Conservation (phyloP, 2,113 vertebrate genomes). For the Notiomystis cincta region DNA sequence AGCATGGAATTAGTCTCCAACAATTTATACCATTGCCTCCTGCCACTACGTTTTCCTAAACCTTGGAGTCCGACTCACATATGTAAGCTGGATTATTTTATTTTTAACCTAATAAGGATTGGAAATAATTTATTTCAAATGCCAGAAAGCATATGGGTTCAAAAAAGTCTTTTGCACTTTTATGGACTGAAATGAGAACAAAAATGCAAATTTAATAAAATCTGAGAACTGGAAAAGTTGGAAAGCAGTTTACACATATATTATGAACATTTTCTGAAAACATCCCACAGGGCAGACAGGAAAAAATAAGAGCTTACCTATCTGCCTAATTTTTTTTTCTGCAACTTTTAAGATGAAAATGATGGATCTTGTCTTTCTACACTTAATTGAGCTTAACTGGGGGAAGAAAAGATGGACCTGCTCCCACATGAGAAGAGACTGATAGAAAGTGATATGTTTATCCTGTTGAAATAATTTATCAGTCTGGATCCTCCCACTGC, state of each 20-base stretch:
- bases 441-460: background rate
- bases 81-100: constrained; percentile 51
- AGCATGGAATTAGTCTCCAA: constrained; percentile 50
- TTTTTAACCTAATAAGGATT: constrained; percentile 45
- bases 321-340: constrained; percentile 42
- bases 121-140: constrained; percentile 51
- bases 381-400: constrained; percentile 62
- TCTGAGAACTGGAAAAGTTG: constrained; percentile 20
- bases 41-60: constrained; percentile 4
- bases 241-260: constrained; percentile 10
- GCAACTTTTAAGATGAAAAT: constrained; percentile 31
- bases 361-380: constrained; percentile 22
- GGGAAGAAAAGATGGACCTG: constrained; percentile 56
- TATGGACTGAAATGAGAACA: constrained; percentile 53
- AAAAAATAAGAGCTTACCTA: constrained; percentile 16
- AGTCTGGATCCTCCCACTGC: background rate
- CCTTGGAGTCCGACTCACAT: constrained; percentile 45
- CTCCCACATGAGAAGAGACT: constrained; percentile 34
- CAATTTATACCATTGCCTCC: constrained; percentile 29
- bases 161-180: constrained; percentile 44
- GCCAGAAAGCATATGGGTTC: constrained; percentile 30
- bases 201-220: constrained; percentile 66
- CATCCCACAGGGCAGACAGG: background rate
- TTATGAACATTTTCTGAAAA: constrained; percentile 32
- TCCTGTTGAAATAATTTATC: background rate